Evolutionary conservation across 2,888 invertebrate genomes (phyloP).

Genomic region (Melangyna quadrimaculata): DNA sequence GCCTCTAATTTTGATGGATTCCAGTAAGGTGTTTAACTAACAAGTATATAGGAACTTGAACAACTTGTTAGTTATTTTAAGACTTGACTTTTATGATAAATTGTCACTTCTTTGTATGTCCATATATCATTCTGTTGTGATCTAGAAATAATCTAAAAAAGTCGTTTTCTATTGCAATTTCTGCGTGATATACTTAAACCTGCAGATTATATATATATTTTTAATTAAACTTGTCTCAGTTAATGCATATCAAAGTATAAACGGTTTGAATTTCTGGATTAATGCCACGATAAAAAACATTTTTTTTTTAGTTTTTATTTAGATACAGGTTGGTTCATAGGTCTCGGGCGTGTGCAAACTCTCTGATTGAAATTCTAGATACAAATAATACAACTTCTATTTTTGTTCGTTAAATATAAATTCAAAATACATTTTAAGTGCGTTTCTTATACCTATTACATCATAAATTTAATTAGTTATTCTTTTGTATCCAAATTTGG

Average conservation of each 20-base stretch:
- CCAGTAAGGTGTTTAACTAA: neutral
- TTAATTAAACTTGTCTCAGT: conserved; percentile 30
- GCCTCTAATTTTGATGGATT: no score
- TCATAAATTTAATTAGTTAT: conserved; percentile 9
- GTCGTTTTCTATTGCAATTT: neutral
- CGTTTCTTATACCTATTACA: conserved; percentile 28
- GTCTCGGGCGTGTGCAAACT: neutral
- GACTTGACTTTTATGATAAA: conserved; percentile 6
- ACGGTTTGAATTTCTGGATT: neutral
- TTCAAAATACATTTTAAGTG: conserved; percentile 20
- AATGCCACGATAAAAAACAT: neutral
- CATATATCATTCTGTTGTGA: conserved; percentile 31
- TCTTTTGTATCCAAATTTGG: neutral
- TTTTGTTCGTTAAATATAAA: neutral
- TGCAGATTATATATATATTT: conserved; percentile 39
- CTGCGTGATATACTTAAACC: conserved; percentile 26
- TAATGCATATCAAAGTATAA: conserved; percentile 5
- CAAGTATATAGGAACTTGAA: conserved; percentile 1
- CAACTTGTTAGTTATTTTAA: conserved; percentile 15
- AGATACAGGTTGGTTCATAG: conserved; percentile 17
- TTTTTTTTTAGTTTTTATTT: no score
- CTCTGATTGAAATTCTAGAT: conserved; percentile 33
- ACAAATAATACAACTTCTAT: neutral
- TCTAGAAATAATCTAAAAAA: conserved; percentile 20
- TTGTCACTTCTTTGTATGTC: conserved; percentile 26